Evolutionary conservation across 2,888 invertebrate genomes (phyloP), one percentile per base, ranked within the genome.

Genomic region (Operophtera brumata): DNA sequence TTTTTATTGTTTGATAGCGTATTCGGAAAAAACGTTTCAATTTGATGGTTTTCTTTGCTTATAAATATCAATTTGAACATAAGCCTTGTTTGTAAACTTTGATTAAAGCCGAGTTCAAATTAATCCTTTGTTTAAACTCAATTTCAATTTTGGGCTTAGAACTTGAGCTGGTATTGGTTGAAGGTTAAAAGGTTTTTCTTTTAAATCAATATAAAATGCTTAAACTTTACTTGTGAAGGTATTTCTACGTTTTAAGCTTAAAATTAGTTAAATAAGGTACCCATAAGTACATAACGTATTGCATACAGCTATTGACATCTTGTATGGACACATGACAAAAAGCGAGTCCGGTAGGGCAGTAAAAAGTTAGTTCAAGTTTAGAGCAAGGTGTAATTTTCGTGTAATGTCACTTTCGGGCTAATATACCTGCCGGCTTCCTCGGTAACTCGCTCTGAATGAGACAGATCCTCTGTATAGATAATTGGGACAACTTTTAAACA

Each of bases 301-400:
- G 20, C 20, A 20, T 20, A 20, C 20, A 20, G 20, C 20, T 3
- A 20, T 20, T 20, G 2, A 20, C 20, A 20, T 34, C 11, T 34
- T 6, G 11, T 11, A 1, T 34, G 34, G 0, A 4, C n/a, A 34
- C 7, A 10, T 47, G 30, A 36, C 47, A 44, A 37, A 39, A 12
- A 50, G 13, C 44, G 10, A 12, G 25, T 34, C 32, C 6, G 10
- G 32, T 36, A 13, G 40, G 36, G 45, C 14, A 46, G 46, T 54
- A 49, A 66, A 61, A 62, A 64, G 64, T 65, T 67, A 69, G 73
- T 75, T 72, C 68, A 76, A 81, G 71, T 79, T 59, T 49, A 77
- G 70, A 79, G 78, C 73, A 75, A 78, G 78, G 78, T 75, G 74
- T 69, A 73, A 77, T 78, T 78, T 75, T 71, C 72, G 73, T 69